Percentiles rank a stretch among this genome's conserved stretches.
Conservation (phyloP, 2,888 invertebrate genomes). For the Dicranocentrus wangi region DNA sequence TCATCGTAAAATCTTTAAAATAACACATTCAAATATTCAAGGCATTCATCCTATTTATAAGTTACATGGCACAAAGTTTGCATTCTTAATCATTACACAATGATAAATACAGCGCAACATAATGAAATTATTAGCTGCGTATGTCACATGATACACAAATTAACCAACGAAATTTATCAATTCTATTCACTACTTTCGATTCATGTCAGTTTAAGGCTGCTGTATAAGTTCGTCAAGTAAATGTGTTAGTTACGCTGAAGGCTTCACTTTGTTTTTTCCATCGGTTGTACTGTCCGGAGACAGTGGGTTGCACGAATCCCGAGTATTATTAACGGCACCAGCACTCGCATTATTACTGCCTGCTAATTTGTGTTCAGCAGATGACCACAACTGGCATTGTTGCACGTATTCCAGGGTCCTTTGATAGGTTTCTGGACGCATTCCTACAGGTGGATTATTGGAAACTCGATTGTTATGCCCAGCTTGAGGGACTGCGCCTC, state of each 20-base stretch:
- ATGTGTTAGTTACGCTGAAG: background rate
- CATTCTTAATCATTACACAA: conserved; percentile 51
- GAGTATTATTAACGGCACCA: conserved; percentile 19
- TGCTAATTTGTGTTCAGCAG: conserved; percentile 34
- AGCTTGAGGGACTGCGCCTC: conserved; percentile 76
- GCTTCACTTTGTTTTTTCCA: conserved; percentile 43
- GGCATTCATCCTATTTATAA: conserved; percentile 58
- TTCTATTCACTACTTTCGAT: too few relatives aligned
- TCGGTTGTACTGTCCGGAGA: conserved; percentile 71
- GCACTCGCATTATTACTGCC: background rate
- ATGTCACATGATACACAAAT: too few relatives aligned
- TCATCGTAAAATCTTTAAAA: background rate
- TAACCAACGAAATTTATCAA: too few relatives aligned
- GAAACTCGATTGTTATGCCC: conserved; percentile 66
- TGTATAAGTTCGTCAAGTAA: background rate
- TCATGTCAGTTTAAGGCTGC: conserved; percentile 30
- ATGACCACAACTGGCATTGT: conserved; percentile 79
- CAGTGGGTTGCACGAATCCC: conserved; percentile 68
- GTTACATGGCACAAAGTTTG: conserved; percentile 64
- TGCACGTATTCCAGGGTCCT: conserved; percentile 93
- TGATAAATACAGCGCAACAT: conserved; percentile 16
- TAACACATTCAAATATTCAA: conserved; percentile 14
- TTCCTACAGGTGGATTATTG: conserved; percentile 77
- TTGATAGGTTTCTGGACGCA: conserved; percentile 91
- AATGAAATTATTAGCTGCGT: background rate